phyloP scores from a whole-genome alignment of 2,888 invertebrate species.

The Drosophila demipolita region DNA sequence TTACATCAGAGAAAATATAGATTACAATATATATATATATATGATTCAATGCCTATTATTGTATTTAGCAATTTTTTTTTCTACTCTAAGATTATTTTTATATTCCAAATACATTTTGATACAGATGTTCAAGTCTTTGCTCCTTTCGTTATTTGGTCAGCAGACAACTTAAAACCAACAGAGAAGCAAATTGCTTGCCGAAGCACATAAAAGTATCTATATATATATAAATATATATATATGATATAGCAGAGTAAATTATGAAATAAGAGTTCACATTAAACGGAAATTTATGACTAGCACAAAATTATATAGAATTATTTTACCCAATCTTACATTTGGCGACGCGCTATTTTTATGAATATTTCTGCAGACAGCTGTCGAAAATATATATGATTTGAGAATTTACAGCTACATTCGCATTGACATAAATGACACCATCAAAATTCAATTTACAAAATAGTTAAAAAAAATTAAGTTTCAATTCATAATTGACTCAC shows the following conservation, averaged over 20 bases:
- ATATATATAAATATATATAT: slow-evolving; percentile 4
- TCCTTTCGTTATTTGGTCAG: slow-evolving; percentile 59
- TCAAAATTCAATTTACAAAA: slow-evolving; percentile 14
- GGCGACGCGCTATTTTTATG: slow-evolving; percentile 40
- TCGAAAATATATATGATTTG: background rate
- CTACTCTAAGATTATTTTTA: slow-evolving; percentile 33
- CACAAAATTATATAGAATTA: slow-evolving; percentile 45
- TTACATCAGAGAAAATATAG: slow-evolving; percentile 24
- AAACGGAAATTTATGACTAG: slow-evolving; percentile 64
- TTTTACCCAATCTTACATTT: slow-evolving; percentile 13
- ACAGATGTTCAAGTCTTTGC: slow-evolving; percentile 12
- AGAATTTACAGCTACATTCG: background rate
- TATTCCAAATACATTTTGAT: slow-evolving; percentile 10
- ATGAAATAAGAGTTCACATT: slow-evolving; percentile 59
- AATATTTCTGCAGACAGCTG: slow-evolving; percentile 25
- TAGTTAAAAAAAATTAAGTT: too few relatives aligned
- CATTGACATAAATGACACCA: slow-evolving; percentile 12
- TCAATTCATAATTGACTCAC: background rate
- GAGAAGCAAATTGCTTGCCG: slow-evolving; percentile 23
- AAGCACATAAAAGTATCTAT: slow-evolving; percentile 12
- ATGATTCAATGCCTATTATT: slow-evolving; percentile 48
- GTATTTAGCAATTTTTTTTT: background rate
- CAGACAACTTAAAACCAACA: slow-evolving; percentile 25
- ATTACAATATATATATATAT: slow-evolving; percentile 50
- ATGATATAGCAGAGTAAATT: background rate